Evolutionary conservation across 2,797 vertebrate species (phyloP).

Genomic region (Cryptoprocta ferox): DNA sequence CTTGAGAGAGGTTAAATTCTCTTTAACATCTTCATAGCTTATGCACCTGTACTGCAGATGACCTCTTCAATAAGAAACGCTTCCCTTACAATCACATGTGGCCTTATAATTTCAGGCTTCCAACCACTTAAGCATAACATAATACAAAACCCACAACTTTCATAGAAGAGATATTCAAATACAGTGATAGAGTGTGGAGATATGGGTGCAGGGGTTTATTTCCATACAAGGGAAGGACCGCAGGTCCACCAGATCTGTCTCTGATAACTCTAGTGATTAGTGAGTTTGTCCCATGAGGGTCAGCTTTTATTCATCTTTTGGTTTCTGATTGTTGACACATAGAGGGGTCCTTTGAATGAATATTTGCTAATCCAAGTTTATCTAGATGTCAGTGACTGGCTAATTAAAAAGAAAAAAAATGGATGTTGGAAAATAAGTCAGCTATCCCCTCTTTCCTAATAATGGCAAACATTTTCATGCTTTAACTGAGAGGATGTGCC

Average conservation of each 20-base stretch:
- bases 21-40: background rate
- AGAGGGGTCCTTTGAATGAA: background rate
- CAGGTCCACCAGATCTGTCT: background rate
- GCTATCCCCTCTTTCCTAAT: background rate
- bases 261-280: background rate
- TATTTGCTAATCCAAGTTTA: background rate
- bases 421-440: background rate
- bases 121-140: background rate
- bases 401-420: background rate
- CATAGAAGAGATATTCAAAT: background rate
- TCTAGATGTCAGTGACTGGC: background rate
- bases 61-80: background rate
- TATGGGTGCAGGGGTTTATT: background rate
- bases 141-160: background rate
- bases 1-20: background rate
- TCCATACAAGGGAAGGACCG: background rate
- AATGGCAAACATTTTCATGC: background rate
- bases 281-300: background rate
- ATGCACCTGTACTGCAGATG: background rate
- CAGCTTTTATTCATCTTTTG: background rate
- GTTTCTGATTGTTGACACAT: background rate
- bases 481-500: background rate
- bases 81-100: background rate
- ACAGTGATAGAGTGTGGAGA: background rate
- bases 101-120: background rate